phyloP scores from a whole-genome alignment of 2,888 invertebrate species.

The Helicoverpa assulta region DNA sequence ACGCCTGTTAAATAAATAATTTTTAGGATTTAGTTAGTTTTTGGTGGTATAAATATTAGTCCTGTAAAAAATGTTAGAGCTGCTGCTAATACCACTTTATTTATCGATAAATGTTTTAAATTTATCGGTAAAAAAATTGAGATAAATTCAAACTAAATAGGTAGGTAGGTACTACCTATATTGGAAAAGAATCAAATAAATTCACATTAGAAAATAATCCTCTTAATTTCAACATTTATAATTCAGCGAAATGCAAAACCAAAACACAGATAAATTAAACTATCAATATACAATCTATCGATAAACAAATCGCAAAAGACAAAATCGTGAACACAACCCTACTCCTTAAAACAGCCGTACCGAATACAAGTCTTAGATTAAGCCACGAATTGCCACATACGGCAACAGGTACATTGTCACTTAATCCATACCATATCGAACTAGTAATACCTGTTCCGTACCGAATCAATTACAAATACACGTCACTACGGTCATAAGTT shows the following conservation, averaged over 20 bases:
- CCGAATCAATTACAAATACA: constrained; percentile 52
- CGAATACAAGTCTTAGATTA: constrained; percentile 43
- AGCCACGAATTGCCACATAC: constrained; percentile 49
- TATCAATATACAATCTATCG: background rate
- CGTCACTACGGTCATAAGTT: constrained; percentile 44
- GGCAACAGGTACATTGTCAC: constrained; percentile 56
- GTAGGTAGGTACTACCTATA: no score
- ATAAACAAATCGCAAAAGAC: constrained; percentile 3
- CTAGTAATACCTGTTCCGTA: constrained; percentile 55
- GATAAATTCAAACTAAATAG: no score
- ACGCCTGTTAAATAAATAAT: background rate
- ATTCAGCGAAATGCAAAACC: background rate
- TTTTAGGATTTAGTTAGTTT: background rate
- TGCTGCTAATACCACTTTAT: background rate
- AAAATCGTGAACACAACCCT: constrained; percentile 19
- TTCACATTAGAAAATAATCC: background rate
- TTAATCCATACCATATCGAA: constrained; percentile 55
- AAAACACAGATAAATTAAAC: background rate
- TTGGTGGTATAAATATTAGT: background rate
- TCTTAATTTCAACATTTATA: background rate
- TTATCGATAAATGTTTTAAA: no score
- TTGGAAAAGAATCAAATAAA: background rate
- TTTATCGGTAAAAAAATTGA: no score
- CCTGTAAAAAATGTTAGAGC: background rate
- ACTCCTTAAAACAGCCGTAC: constrained; percentile 32